phyloP scores from a whole-genome alignment of 2,113 vertebrate genomes.

The Picathartes gymnocephalus region DNA sequence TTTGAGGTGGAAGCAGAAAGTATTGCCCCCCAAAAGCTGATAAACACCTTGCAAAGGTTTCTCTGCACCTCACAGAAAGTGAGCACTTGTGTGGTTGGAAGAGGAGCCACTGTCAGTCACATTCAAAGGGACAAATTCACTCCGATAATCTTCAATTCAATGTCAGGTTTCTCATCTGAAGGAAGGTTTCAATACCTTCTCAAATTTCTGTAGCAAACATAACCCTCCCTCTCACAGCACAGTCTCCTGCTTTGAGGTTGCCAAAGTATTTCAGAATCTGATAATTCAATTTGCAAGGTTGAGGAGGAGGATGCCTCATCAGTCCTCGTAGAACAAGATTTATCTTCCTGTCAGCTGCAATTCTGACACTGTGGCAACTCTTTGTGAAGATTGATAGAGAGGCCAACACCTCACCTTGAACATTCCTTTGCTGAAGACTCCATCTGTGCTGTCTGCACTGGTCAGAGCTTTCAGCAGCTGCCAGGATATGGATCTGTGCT shows the following conservation, averaged over 20 bases:
- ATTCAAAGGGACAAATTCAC: neutral
- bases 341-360: constrained; percentile 28
- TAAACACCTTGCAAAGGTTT: neutral
- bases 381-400: constrained; percentile 7
- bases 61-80: neutral
- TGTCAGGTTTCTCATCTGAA: neutral
- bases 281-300: constrained; percentile 11
- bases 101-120: neutral
- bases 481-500: neutral
- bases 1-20: neutral
- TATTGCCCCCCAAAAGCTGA: neutral
- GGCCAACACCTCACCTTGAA: constrained; percentile 27
- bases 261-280: neutral
- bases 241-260: neutral
- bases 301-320: constrained; percentile 31
- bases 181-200: neutral
- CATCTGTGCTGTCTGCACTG: neutral
- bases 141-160: neutral
- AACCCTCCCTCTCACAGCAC: neutral
- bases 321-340: constrained; percentile 6
- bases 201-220: neutral
- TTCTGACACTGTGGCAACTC: constrained; percentile 11
- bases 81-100: rapidly evolving
- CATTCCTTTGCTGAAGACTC: neutral
- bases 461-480: neutral